Conservation (phyloP, 2,113 vertebrate genomes). For the Phylloscopus trochilus region DNA sequence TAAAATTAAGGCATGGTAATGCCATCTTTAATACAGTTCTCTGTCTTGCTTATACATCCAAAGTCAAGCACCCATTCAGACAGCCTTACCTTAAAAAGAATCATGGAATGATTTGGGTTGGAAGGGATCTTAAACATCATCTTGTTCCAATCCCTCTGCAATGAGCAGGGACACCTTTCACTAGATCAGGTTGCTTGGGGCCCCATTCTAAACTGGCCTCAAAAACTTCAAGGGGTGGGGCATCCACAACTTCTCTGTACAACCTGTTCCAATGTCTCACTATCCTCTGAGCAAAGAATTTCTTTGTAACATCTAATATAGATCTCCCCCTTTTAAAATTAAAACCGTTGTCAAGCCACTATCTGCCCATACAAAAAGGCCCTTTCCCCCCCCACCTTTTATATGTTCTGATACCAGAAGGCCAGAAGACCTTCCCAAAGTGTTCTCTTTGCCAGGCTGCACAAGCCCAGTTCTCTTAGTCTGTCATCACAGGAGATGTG, state of each 20-base stretch:
- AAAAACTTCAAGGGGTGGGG: background rate
- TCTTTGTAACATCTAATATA: background rate
- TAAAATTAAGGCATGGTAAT: background rate
- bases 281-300: background rate
- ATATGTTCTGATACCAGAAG: background rate
- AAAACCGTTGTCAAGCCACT: background rate
- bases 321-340: background rate
- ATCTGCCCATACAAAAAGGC: background rate
- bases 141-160: background rate
- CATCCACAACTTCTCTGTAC: background rate
- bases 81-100: background rate
- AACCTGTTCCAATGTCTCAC: background rate
- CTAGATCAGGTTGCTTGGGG: background rate
- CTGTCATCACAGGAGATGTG: rapidly evolving
- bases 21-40: background rate
- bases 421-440: background rate
- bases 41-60: background rate
- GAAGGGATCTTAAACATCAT: background rate
- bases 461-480: too few species aligned
- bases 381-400: background rate
- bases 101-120: background rate
- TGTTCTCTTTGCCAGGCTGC: background rate
- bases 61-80: background rate
- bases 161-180: background rate
- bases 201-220: background rate